Evolutionary conservation across 2,113 vertebrate genomes (phyloP).

Genomic region (Cyprinus carpio): DNA sequence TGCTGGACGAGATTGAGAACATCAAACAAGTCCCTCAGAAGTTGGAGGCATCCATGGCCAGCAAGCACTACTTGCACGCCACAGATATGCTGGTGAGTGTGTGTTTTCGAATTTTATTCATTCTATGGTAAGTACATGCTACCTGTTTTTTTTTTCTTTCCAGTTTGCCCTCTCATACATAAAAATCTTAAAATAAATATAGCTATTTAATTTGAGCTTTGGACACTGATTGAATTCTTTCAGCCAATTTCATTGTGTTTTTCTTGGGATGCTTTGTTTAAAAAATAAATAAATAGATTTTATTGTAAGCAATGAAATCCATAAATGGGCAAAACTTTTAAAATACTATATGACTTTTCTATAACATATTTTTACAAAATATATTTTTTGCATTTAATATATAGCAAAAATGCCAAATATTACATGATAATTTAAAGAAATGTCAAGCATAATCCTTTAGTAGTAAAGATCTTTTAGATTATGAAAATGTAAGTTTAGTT

Average conservation of each 20-base stretch:
- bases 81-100: slow-evolving; percentile 95
- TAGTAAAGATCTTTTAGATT: too few relatives aligned
- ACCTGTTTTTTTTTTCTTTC: not conserved
- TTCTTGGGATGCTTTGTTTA: too few relatives aligned
- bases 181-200: not conserved
- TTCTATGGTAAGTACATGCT: not conserved
- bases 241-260: not conserved
- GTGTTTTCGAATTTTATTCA: slow-evolving; percentile 18
- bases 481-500: too few relatives aligned
- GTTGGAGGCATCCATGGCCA: slow-evolving; percentile 90
- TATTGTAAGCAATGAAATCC: too few relatives aligned
- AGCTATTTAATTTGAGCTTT: not conserved
- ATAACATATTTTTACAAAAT: too few relatives aligned
- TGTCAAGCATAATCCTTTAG: too few relatives aligned
- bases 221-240: not conserved
- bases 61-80: slow-evolving; percentile 94
- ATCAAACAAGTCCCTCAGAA: slow-evolving; percentile 97
- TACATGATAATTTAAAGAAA: too few relatives aligned
- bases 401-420: too few relatives aligned
- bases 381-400: too few relatives aligned
- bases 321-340: too few relatives aligned
- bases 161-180: not conserved
- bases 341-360: too few relatives aligned
- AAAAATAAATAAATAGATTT: too few relatives aligned
- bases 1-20: slow-evolving; percentile 97